Base-by-base conservation (phyloP, 35 echinoderm and acorn worm genomes). In the Apostichopus parvimensis region DNA sequence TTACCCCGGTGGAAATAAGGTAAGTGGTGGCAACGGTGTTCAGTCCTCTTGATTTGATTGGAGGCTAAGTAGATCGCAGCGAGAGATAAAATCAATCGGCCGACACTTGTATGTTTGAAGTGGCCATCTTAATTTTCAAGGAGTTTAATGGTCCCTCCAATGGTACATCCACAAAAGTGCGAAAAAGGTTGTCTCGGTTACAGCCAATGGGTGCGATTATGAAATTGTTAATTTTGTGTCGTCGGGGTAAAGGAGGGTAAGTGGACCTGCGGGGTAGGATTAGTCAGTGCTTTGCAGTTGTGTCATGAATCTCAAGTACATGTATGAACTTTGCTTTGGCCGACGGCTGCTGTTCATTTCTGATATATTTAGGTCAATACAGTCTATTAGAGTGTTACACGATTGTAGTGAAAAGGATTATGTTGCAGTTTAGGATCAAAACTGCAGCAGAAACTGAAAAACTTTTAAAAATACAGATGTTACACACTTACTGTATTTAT, bases 171-270 rank as follows among this genome's bases (percentile, higher is more conserved):
- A 84, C 23, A 59, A 59, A 45, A 84, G 81, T 84, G 81, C 55
- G 34, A 21, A 9, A 58, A 84, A 20, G 81, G 53, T 84, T 60
- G 81, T 56, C 81, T 84, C 81, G 9, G 17, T 58, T 84, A 58
- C 57, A 55, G 3, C 8, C 22, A 61, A 61, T 12, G 12, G 58
- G 58, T 45, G 17, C 34, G 15, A 84, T 84, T 58, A 84, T 18
- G 81, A 84, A 84, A 84, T 84, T 84, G 81, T 58, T 82, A 82
- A 82, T 82, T 84, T 84, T 84, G 21, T 84, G 81, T 84, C 53
- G 34, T 45, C 34, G 3, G 17, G 81, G 7, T 75, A 22, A 82
- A 84, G 52, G 81, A 84, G 81, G 81, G 81, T 84, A 84, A 84
- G 54, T 84, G 81, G 81, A 58, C 81, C 81, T 59, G 55, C 17